Evolutionary conservation across 2,797 vertebrate genomes (phyloP), one percentile per base, ranked within the genome.

Genomic region (Fistularia tabacaria): DNA sequence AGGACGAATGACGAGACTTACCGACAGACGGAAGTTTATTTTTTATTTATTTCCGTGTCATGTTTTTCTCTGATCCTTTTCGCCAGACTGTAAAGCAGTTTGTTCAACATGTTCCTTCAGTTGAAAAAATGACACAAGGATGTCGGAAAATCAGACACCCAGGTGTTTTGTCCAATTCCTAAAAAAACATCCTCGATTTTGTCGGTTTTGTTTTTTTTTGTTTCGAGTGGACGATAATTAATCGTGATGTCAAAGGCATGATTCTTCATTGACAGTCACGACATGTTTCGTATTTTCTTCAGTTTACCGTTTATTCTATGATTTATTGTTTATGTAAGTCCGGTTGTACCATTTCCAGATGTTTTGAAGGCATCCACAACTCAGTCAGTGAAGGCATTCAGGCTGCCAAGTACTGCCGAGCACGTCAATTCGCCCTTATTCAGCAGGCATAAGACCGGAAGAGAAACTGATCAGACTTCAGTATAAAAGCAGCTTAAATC

Each of bases 351-450:
- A 52, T 66, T 54, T 56, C 46, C 15, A 13, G 9, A 25, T 54
- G 57, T 9, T 0, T 7, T 43, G 47, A 51, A 72, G 38, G 65
- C 58, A 72, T 45, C 63, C 48, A 44, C 3, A 50, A 37, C 54
- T 61, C 54, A 41, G 47, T 37, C 40, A 53, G 54, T 58, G 50
- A 15, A 38, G 72, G 62, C 55, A 57, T 67, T 50, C 38, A 52
- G 13, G 10, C 15, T 12, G 46, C 14, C 10, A 38, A 44, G 44
- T 46, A 57, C 48, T 38, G 14, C 49, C 46, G 14, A 37, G 39
- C 54, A 15, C 15, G 14, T 68, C 11, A 56, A 65, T 14, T 0
- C 1, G 3, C 10, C 9, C 54, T 13, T 14, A 42, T 14, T 43
- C 37, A 38, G 0, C 15, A 45, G 11, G 60, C 15, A 7, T 9